Evolutionary conservation across 2,797 vertebrate genomes (phyloP).

Genomic region (Ibycter americanus): DNA sequence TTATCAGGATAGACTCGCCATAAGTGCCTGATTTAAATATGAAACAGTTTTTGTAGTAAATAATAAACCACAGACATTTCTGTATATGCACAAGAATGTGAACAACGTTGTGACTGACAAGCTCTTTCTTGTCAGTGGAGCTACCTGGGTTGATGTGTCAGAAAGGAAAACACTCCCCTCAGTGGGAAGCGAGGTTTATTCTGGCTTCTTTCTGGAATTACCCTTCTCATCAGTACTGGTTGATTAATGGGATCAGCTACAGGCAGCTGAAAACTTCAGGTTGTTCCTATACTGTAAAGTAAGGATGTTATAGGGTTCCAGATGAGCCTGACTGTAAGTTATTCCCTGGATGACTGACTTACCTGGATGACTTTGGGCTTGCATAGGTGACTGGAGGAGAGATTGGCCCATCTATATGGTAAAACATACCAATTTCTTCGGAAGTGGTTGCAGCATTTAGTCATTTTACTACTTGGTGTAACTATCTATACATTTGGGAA

Average conservation of each 20-base stretch:
- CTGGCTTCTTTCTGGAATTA: neutral
- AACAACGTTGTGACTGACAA: neutral
- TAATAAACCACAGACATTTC: neutral
- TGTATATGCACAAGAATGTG: neutral
- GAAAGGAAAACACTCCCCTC: neutral
- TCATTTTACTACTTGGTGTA: neutral
- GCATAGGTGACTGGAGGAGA: neutral
- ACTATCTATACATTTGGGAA: neutral
- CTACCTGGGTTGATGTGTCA: neutral
- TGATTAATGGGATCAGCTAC: neutral
- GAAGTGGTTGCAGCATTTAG: neutral
- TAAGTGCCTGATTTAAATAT: constrained; percentile 77
- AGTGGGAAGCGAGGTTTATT: neutral
- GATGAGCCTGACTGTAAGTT: neutral
- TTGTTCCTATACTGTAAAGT: neutral
- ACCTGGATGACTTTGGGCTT: neutral
- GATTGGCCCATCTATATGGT: neutral
- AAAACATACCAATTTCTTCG: neutral
- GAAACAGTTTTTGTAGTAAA: neutral
- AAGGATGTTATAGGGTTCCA: neutral
- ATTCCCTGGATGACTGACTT: neutral
- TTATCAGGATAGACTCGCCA: constrained; percentile 81
- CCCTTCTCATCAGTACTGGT: neutral
- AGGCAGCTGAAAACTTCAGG: neutral
- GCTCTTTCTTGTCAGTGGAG: neutral